These are phyloP conservation scores for Denticeps clupeoides DNA, from an alignment of 2,797 vertebrate genomes.

Conservation along the genomic window DNA sequence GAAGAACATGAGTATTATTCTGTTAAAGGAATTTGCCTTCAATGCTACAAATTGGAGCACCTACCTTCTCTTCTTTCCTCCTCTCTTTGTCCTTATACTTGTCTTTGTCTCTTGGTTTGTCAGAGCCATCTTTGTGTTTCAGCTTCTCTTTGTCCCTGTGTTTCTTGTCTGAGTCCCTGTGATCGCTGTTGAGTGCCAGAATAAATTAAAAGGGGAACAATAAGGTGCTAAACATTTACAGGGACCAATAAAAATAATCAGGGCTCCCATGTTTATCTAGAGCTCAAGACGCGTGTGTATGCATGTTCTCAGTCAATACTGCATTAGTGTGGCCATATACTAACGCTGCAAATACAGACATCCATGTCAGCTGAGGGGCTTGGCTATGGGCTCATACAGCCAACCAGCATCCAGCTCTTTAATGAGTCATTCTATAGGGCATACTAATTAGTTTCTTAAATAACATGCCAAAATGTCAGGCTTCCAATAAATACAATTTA, in stretches of 20 bases:
- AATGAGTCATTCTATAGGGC: too few relatives aligned
- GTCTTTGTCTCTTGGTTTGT: slow-evolving; percentile 76
- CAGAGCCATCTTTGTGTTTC: slow-evolving; percentile 76
- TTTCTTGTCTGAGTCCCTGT: slow-evolving; percentile 92
- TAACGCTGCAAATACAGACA: neutral
- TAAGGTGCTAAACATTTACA: slow-evolving; percentile 4
- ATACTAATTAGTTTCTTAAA: too few relatives aligned
- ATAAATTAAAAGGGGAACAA: neutral
- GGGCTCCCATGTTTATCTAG: too few relatives aligned
- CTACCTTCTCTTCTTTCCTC: slow-evolving; percentile 84
- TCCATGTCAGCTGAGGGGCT: too few relatives aligned
- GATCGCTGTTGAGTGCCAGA: slow-evolving; percentile 56
- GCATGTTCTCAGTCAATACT: too few relatives aligned
- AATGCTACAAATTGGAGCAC: neutral
- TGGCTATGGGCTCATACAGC: too few relatives aligned
- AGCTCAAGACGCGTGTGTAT: too few relatives aligned
- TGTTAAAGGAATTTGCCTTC: neutral
- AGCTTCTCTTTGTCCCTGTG: slow-evolving; percentile 85
- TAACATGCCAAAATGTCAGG: too few relatives aligned
- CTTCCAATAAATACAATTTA: too few relatives aligned
- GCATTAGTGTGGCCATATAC: too few relatives aligned
- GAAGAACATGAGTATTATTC: too few relatives aligned
- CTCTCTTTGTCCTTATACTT: slow-evolving; percentile 73
- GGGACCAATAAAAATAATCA: neutral
- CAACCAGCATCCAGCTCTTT: too few relatives aligned